Evolutionary conservation across 1,140 invertebrate genomes (phyloP), one percentile per base, ranked within the genome.

Genomic region (Drosophila sp.): DNA sequence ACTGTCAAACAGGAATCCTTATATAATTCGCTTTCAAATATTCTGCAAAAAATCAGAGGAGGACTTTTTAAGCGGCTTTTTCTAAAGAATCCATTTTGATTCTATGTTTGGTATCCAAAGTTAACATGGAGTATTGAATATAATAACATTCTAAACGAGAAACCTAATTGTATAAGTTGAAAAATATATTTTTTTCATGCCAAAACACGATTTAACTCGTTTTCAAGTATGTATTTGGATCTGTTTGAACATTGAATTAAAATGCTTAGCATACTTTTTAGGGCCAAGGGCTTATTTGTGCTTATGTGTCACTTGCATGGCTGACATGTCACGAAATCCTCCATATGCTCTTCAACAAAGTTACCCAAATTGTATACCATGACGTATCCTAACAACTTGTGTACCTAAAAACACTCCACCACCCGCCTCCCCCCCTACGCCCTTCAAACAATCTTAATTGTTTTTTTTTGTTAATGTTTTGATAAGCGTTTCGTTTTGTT

Each of bases 401-500:
- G 55, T 57, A 23, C 56, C 38, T 58, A 58, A 58, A 57, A 58
- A 56, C 54, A 1, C 4, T 38, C 10, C 25, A 2, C 17, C 25
- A 1, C n/a, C 4, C 3, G 23, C 17, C 35, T 8, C 2, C 3
- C 35, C 38, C n/a, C 38, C 25, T 8, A n/a, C 23, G 17, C 27
- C 38, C 44, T 23, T 27, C 23, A 61, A 23, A 50, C 77, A 76
- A 83, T 83, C 80, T 83, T 79, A 79, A 83, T 84, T 72, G 80
- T 72, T 83, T 8, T 38, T 62, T 66, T 62, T 77, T 70, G 72
- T 61, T 70, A 68, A 72, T 84, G 76, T 69, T 84, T 78, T 72
- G 76, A 78, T 80, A 80, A 85, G 74, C 74, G 44, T 56, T 75
- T 78, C 81, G 74, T 85, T 84, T 80, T 85, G 81, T 70, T 74